Percentiles rank a stretch among this genome's conserved stretches.
Evolutionary conservation across 2,888 invertebrate species (phyloP).

Genomic region (Oscheius sp.): DNA sequence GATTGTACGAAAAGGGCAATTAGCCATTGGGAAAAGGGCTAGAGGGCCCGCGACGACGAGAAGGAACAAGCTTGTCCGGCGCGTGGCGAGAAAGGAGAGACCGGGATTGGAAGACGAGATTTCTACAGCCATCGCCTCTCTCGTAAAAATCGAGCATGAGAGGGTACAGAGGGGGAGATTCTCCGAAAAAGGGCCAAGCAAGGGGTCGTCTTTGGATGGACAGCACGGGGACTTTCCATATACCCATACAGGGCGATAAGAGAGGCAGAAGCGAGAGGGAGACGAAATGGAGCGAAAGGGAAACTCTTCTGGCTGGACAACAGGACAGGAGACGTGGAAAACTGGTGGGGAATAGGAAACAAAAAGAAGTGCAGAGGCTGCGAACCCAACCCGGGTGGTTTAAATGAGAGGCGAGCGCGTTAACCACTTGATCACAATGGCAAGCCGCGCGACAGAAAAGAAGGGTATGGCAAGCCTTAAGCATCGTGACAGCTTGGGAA

Average conservation of each 20-base stretch:
- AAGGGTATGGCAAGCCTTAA: no score
- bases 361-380: background rate
- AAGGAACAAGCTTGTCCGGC: background rate
- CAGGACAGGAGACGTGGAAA: background rate
- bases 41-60: background rate
- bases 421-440: background rate
- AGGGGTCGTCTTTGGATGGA: background rate
- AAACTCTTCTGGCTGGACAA: background rate
- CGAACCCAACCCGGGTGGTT: background rate
- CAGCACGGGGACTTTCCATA: background rate
- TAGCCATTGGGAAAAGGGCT: background rate
- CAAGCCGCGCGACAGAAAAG: background rate
- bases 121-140: background rate
- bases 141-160: background rate
- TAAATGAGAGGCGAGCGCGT: background rate
- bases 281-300: constrained; percentile 8
- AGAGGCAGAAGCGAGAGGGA: background rate
- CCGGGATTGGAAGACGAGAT: background rate
- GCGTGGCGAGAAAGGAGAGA: background rate
- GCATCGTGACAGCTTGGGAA: no score
- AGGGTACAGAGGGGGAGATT: constrained; percentile 1
- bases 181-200: background rate
- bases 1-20: background rate
- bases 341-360: background rate
- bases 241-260: background rate